Evolutionary conservation across 2,797 vertebrate genomes (phyloP).

Genomic region (Manis crassicaudata): DNA sequence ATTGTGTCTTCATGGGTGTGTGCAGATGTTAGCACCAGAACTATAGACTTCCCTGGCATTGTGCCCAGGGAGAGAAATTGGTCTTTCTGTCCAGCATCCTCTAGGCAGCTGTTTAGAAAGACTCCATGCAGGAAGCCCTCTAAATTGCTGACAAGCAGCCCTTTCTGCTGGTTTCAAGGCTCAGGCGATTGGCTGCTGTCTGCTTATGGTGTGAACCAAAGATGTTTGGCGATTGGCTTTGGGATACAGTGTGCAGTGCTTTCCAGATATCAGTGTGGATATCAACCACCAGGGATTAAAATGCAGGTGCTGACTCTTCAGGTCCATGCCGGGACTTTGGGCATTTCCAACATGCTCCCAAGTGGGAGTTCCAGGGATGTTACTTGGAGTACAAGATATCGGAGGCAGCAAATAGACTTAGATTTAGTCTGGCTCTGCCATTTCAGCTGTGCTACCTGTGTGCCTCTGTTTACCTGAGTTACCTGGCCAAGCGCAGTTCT

Average conservation of each 20-base stretch:
- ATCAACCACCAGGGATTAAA: not conserved
- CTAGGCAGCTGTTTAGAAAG: slow-evolving; percentile 15
- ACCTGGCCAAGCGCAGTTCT: not conserved
- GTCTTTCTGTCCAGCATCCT: not conserved
- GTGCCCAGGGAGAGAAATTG: not conserved
- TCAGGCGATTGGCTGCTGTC: not conserved
- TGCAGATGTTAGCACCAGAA: not conserved
- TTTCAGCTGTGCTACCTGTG: not conserved
- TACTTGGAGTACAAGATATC: not conserved
- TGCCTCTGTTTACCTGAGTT: not conserved
- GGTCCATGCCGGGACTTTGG: not conserved
- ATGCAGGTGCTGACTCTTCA: not conserved
- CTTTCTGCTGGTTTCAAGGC: not conserved
- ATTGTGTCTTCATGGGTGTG: not conserved
- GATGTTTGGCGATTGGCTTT: not conserved
- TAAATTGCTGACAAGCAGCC: not conserved
- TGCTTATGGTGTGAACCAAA: not conserved
- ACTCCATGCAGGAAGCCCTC: not conserved
- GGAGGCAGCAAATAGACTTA: not conserved
- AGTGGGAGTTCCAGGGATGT: not conserved
- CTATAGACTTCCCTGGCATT: not conserved
- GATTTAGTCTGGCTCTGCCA: not conserved
- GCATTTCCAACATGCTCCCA: not conserved
- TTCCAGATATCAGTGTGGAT: not conserved
- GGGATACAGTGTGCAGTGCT: not conserved